These are phyloP conservation scores for Thalassophryne amazonica DNA, from an alignment of 2,797 vertebrate genomes.

Conservation along the genomic window DNA sequence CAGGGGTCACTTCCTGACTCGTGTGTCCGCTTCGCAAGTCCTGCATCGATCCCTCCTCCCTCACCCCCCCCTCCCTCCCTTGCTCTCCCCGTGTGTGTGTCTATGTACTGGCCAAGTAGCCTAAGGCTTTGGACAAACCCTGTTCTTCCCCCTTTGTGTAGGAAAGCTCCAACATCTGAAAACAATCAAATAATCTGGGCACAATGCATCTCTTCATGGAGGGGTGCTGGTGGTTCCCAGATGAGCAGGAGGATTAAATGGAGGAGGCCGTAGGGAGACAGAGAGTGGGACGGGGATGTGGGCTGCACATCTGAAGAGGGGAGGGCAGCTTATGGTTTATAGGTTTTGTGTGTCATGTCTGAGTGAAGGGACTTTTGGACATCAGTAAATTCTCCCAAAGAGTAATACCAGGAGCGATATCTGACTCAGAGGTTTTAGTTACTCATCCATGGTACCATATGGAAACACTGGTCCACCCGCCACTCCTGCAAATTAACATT, in stretches of 20 bases:
- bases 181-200: constrained; percentile 83
- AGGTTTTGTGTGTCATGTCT: constrained; percentile 28
- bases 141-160: constrained; percentile 74
- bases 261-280: constrained; percentile 59
- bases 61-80: background rate
- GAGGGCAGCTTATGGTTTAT: constrained; percentile 47
- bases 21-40: constrained; percentile 70
- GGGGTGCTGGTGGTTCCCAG: constrained; percentile 73
- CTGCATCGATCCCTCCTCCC: constrained; percentile 48
- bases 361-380: constrained; percentile 24
- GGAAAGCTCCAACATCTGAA: constrained; percentile 80
- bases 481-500: too few relatives aligned
- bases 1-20: constrained; percentile 87
- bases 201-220: constrained; percentile 78
- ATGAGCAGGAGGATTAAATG: constrained; percentile 75
- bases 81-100: constrained; percentile 26
- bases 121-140: constrained; percentile 63
- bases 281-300: constrained; percentile 44
- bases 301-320: constrained; percentile 50
- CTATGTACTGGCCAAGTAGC: constrained; percentile 50
- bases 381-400: constrained; percentile 19
- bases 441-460: too few relatives aligned
- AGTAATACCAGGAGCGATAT: constrained; percentile 43
- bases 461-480: too few relatives aligned
- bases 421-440: constrained; percentile 44